Percentiles rank a stretch among this genome's conserved stretches.
Evolutionary conservation across 2,113 vertebrate species (phyloP).

Genomic region (Pelobates fuscus): DNA sequence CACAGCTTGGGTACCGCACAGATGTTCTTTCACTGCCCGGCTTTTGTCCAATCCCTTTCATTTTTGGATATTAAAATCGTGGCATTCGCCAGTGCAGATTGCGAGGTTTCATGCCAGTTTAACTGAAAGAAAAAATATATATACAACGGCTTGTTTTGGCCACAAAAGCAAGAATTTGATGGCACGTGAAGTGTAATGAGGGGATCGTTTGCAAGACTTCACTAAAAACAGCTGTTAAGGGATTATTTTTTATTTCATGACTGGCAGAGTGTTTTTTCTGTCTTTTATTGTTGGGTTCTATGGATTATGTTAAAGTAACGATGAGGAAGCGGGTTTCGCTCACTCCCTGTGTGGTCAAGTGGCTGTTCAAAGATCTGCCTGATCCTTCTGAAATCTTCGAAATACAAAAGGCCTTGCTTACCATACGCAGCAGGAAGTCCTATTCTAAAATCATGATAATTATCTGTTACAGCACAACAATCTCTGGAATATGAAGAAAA

Average conservation of each 20-base stretch:
- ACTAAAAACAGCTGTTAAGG: conserved; percentile 30
- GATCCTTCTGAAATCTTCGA: background rate
- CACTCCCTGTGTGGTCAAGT: background rate
- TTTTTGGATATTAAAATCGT: too few species aligned
- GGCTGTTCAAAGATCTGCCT: background rate
- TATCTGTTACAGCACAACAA: background rate
- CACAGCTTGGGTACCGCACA: background rate
- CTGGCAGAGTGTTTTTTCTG: background rate
- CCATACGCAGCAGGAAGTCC: background rate
- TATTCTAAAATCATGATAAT: background rate
- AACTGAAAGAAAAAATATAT: background rate
- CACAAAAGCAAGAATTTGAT: background rate
- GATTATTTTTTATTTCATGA: conserved; percentile 25
- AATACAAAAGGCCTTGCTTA: background rate
- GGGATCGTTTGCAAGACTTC: conserved; percentile 22
- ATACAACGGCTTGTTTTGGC: background rate
- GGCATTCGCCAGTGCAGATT: conserved; percentile 26
- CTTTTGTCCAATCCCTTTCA: background rate
- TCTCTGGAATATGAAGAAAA: background rate
- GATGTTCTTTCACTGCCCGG: background rate
- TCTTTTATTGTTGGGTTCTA: conserved; percentile 11
- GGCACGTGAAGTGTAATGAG: conserved; percentile 5
- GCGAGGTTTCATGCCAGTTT: conserved; percentile 7
- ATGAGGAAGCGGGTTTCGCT: background rate
- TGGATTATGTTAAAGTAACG: conserved; percentile 25